phyloP scores from a whole-genome alignment of 1,140 invertebrate species.

The Drosophila athabasca region DNA sequence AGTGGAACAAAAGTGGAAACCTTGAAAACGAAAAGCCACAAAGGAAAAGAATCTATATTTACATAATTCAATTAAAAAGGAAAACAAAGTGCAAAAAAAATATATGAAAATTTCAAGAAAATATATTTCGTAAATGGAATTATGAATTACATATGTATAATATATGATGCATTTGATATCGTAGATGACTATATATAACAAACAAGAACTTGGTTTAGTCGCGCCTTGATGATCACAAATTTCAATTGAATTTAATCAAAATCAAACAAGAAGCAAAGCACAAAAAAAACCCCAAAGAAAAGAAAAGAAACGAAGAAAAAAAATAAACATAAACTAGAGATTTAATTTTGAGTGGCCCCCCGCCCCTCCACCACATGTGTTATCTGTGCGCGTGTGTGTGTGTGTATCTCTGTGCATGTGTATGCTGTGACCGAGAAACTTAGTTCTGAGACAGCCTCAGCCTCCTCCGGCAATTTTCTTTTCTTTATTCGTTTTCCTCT shows the following conservation, averaged over 20 bases:
- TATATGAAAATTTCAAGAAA: neutral
- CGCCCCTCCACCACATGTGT: conserved; percentile 17
- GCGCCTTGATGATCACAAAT: conserved; percentile 67
- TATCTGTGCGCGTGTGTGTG: conserved; percentile 18
- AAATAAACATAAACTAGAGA: conserved; percentile 39
- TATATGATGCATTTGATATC: conserved; percentile 12
- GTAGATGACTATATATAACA: conserved; percentile 7
- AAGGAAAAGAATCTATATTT: neutral
- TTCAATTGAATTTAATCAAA: conserved; percentile 84
- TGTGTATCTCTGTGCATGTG: conserved; percentile 32
- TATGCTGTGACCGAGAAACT: conserved; percentile 73
- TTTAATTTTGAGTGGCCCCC: conserved; percentile 69
- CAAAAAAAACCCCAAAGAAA: conserved; percentile 38
- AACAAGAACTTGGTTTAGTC: conserved; percentile 35
- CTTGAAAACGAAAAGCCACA: conserved; percentile 29
- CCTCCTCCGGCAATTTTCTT: too few species aligned
- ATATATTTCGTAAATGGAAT: conserved; percentile 11
- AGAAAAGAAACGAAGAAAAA: conserved; percentile 33
- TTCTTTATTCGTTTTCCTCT: too few species aligned
- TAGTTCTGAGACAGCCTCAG: conserved; percentile 39
- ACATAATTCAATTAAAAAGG: conserved; percentile 20
- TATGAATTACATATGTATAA: neutral
- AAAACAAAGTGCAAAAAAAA: neutral
- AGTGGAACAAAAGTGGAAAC: conserved; percentile 36
- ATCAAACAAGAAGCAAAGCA: conserved; percentile 61